Conservation (phyloP, 2,888 invertebrate species). For the Apodemia mormo region DNA sequence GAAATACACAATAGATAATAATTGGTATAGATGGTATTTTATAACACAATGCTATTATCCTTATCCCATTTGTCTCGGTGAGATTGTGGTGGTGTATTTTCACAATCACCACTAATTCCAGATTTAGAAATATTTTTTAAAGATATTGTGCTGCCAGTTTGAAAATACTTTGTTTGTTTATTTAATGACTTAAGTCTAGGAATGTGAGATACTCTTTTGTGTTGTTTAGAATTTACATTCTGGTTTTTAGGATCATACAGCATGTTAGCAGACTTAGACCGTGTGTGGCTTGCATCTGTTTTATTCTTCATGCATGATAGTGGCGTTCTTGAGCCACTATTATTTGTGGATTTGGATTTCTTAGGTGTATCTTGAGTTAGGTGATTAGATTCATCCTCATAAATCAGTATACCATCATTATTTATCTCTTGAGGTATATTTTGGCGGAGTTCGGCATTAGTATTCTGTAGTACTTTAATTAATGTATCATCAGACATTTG, state of each 20-base stretch:
- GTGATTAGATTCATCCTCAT: conserved; percentile 75
- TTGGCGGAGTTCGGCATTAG: conserved; percentile 59
- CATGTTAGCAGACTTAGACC: conserved; percentile 72
- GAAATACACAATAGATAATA: not conserved
- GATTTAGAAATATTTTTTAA: conserved; percentile 62
- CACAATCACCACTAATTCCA: conserved; percentile 66
- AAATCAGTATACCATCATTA: conserved; percentile 76
- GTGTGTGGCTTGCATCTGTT: conserved; percentile 56
- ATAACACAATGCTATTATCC: conserved; percentile 74
- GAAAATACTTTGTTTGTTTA: conserved; percentile 51
- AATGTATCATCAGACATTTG: conserved; percentile 74
- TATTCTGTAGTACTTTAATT: conserved; percentile 67
- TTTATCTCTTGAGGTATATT: conserved; percentile 51
- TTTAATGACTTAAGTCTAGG: conserved; percentile 68
- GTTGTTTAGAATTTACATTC: conserved; percentile 45
- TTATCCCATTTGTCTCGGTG: conserved; percentile 76
- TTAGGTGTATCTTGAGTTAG: conserved; percentile 56
- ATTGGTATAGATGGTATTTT: conserved; percentile 1
- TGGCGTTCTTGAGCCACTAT: conserved; percentile 68
- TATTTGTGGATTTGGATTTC: conserved; percentile 58
- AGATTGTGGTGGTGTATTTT: conserved; percentile 75
- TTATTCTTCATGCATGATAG: conserved; percentile 78
- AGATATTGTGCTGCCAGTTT: conserved; percentile 59
- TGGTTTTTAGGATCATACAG: conserved; percentile 57
- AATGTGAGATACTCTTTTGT: conserved; percentile 67